phyloP scores from a whole-genome alignment of 1,140 invertebrate genomes.

The Solen grandis region DNA sequence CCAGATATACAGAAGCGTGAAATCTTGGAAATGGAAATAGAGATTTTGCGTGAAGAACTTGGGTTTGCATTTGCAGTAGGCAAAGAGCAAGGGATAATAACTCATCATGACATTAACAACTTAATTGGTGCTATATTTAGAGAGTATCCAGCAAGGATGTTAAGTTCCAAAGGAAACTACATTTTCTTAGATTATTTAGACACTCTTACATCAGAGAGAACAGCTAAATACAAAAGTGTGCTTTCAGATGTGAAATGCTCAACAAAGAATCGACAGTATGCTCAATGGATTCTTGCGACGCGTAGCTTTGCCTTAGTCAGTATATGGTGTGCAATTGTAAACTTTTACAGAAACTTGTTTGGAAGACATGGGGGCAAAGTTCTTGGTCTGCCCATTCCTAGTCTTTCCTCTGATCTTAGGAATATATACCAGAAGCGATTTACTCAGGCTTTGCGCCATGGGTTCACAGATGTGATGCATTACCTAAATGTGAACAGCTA shows the following conservation, averaged over 20 bases:
- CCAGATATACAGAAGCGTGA: constrained; percentile 74
- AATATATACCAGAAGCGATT: constrained; percentile 67
- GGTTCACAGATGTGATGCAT: constrained; percentile 78
- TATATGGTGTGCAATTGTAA: constrained; percentile 77
- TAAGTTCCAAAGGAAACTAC: constrained; percentile 72
- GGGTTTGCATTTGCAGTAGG: constrained; percentile 77
- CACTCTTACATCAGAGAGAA: constrained; percentile 75
- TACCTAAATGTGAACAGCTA: constrained; percentile 74
- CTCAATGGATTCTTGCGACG: constrained; percentile 78
- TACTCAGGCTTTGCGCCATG: constrained; percentile 73
- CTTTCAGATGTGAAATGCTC: constrained; percentile 79
- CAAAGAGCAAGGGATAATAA: constrained; percentile 70
- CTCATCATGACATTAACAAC: constrained; percentile 69
- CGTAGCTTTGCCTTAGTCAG: constrained; percentile 78
- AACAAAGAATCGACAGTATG: constrained; percentile 78
- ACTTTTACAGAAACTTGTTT: constrained; percentile 77
- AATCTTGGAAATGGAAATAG: constrained; percentile 78
- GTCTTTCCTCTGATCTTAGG: constrained; percentile 29
- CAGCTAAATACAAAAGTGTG: constrained; percentile 74
- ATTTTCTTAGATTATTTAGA: constrained; percentile 79
- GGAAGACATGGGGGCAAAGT: constrained; percentile 43
- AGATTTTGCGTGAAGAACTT: constrained; percentile 78
- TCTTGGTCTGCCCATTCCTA: constrained; percentile 52
- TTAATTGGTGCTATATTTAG: constrained; percentile 76
- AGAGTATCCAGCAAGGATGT: constrained; percentile 77